These are phyloP conservation scores for Pipra filicauda DNA, from an alignment of 2,113 vertebrate species.

Conservation along the genomic window DNA sequence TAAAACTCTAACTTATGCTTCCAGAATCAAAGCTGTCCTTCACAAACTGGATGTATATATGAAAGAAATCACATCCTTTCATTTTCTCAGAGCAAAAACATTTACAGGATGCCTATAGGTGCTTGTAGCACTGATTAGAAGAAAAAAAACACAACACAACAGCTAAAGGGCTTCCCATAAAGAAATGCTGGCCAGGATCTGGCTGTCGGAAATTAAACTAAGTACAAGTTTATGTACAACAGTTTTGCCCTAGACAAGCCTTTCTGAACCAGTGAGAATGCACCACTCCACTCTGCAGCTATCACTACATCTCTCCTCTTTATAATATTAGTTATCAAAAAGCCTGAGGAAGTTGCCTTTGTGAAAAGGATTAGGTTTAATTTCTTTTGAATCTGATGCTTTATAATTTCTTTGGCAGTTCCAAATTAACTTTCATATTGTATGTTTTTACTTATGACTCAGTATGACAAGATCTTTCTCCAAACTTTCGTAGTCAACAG, in stretches of 20 bases:
- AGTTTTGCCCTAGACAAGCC: background rate
- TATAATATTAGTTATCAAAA: background rate
- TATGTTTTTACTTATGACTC: background rate
- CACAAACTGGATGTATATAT: background rate
- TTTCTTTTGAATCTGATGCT: background rate
- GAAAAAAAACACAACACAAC: background rate
- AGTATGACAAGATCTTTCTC: background rate
- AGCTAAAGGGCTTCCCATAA: background rate
- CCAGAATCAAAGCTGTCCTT: background rate
- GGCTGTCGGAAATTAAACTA: background rate
- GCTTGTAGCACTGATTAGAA: background rate
- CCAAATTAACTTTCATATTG: background rate
- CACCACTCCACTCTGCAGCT: background rate
- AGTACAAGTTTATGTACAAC: accelerated
- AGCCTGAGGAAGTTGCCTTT: background rate
- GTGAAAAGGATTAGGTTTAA: background rate
- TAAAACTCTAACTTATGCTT: background rate
- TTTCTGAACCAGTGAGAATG: background rate
- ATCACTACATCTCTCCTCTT: background rate
- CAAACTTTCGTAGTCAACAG: background rate
- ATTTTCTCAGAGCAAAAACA: background rate
- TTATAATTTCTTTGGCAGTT: background rate
- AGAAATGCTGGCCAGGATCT: background rate
- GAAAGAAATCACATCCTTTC: background rate
- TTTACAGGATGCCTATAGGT: background rate